Evolutionary conservation across 2,797 vertebrate species (phyloP), one percentile per base, ranked within the genome.

Genomic region (Euthynnus affinis): DNA sequence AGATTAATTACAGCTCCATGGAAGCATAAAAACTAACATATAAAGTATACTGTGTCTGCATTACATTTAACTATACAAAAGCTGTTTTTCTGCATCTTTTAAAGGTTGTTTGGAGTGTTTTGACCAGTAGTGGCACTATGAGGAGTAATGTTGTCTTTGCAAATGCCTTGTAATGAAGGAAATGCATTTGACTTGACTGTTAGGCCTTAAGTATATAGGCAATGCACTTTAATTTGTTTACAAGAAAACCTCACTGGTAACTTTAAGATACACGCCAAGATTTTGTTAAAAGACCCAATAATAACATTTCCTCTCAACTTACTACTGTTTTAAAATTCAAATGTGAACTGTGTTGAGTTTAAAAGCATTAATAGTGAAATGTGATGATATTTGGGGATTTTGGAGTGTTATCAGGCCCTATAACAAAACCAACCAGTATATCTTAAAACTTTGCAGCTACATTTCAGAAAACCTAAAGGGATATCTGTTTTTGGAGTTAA

Each of bases 351-450:
- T 66, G 51, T 27, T 76, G 18, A 51, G 53, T 48, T 48, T 13
- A 9, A 46, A 71, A 42, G 64, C 20, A 49, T 55, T 22, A 51
- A 4, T 4, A 55, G 25, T 42, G 17, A 56, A 70, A 40, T 46
- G 17, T 49, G 9, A 29, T 9, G 44, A 55, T 74, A 77, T 80
- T 74, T 71, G 17, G 25, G 59, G 56, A 29, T 49, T 49, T 55
- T 1, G 20, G n/a, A 56, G 48, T 18, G 1, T 29, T n/a, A 32
- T 48, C 66, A 32, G 32, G 49, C 25, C 51, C 18, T 6, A 5
- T 15, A 23, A 46, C 40, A 22, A 69, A 57, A 75, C 34, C 49
- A 63, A 32, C 1, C 34, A 63, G 27, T 29, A 52, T 14, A 46
- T 20, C 10, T 51, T 49, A 5, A 46, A 57, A 34, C 17, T 57